phyloP scores from a whole-genome alignment of 2,888 invertebrate genomes.

The Himalopsyche kuldschensis region DNA sequence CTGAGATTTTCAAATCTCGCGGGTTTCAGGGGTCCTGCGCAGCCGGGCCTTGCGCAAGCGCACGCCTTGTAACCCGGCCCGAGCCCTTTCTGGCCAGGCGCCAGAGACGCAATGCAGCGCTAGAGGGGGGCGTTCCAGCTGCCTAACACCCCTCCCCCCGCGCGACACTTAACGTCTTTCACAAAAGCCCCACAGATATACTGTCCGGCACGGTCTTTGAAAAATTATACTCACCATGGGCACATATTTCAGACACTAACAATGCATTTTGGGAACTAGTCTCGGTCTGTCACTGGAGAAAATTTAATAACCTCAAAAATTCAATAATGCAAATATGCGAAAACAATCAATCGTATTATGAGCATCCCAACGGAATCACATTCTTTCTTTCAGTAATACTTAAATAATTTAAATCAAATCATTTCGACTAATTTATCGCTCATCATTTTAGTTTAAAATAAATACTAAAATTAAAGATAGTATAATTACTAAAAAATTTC shows the following conservation, averaged over 20 bases:
- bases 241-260: not conserved
- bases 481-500: too few species aligned
- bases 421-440: too few species aligned
- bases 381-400: too few species aligned
- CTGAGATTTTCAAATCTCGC: not conserved
- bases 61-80: slow-evolving; percentile 8
- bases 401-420: too few species aligned
- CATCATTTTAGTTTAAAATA: too few species aligned
- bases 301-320: too few species aligned
- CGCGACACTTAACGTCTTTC: not conserved
- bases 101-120: slow-evolving; percentile 42
- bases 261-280: not conserved
- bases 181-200: not conserved
- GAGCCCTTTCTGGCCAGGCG: slow-evolving; percentile 26
- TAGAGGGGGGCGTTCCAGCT: slow-evolving; percentile 41
- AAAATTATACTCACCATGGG: not conserved
- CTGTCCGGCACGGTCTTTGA: not conserved
- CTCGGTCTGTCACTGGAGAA: too few species aligned
- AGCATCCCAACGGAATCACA: too few species aligned
- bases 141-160: slow-evolving; percentile 40
- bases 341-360: too few species aligned
- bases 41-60: slow-evolving; percentile 7
- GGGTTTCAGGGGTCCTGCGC: slow-evolving; percentile 3
- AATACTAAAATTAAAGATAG: too few species aligned
- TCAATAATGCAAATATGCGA: too few species aligned